phyloP scores from a whole-genome alignment of 2,888 invertebrate species.

The Andrena fulva region DNA sequence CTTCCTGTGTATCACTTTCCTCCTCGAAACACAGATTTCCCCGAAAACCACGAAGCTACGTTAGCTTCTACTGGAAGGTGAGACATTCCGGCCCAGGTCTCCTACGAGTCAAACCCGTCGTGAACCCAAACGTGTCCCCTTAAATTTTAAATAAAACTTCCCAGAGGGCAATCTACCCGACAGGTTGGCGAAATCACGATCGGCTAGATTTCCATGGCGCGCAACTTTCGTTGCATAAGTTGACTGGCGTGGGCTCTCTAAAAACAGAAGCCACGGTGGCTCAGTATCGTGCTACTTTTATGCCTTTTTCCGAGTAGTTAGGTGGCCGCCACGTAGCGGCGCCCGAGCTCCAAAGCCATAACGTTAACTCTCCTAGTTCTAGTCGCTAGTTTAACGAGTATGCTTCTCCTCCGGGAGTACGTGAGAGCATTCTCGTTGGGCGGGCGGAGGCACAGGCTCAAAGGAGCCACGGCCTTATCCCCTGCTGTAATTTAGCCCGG shows the following conservation, averaged over 20 bases:
- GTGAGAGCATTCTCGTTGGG: constrained; percentile 25
- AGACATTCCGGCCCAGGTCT: too few species aligned
- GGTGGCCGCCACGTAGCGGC: constrained; percentile 1
- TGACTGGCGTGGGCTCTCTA: not conserved
- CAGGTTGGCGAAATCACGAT: too few species aligned
- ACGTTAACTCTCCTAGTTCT: constrained; percentile 56
- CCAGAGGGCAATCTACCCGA: too few species aligned
- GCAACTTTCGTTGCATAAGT: too few species aligned
- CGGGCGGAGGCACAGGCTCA: constrained; percentile 4
- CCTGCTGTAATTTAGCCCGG: constrained; percentile 26
- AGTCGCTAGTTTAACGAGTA: constrained; percentile 51
- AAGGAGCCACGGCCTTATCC: constrained; percentile 29
- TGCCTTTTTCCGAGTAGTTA: constrained; percentile 16
- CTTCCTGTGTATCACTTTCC: too few species aligned
- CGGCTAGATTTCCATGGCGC: too few species aligned
- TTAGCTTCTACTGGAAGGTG: too few species aligned
- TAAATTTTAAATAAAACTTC: too few species aligned
- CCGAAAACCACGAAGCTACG: too few species aligned
- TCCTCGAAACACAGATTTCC: too few species aligned
- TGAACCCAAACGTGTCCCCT: too few species aligned
- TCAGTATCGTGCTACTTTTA: constrained; percentile 14
- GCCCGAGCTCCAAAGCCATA: constrained; percentile 35
- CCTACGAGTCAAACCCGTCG: too few species aligned
- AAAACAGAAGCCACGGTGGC: not conserved
- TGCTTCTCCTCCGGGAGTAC: constrained; percentile 41